Evolutionary conservation across 2,797 vertebrate genomes (phyloP).

Genomic region (Gallirallus australis): DNA sequence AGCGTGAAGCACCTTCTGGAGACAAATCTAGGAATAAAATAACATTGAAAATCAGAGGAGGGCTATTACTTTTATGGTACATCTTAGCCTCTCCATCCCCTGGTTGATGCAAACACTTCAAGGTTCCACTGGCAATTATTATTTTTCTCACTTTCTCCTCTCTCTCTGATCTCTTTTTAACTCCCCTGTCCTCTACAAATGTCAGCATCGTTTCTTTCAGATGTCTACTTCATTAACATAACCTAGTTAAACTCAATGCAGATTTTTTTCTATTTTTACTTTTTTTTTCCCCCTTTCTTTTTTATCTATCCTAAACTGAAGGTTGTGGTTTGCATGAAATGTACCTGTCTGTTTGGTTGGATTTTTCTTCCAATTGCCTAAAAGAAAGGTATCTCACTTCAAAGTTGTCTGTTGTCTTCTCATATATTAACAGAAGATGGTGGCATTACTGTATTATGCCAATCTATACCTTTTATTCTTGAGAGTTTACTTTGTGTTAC

Average conservation of each 20-base stretch:
- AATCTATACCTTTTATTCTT: background rate
- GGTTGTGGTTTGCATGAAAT: background rate
- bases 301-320: background rate
- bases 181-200: background rate
- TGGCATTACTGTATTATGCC: background rate
- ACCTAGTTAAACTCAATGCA: background rate
- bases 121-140: background rate
- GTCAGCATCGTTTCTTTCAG: background rate
- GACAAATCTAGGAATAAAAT: background rate
- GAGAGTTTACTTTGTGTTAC: background rate
- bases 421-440: background rate
- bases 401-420: background rate
- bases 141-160: background rate
- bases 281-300: background rate
- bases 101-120: background rate
- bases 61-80: background rate
- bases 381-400: background rate
- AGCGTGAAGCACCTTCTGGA: background rate
- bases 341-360: accelerated
- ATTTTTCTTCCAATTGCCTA: background rate
- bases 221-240: background rate
- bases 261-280: background rate
- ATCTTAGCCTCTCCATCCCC: background rate
- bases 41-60: background rate
- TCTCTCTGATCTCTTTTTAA: background rate